A percentile compares a stretch with the other conserved stretches of the same genome.
phyloP scores from a whole-genome alignment of 2,888 invertebrate species.

The Calameuta filiformis region DNA sequence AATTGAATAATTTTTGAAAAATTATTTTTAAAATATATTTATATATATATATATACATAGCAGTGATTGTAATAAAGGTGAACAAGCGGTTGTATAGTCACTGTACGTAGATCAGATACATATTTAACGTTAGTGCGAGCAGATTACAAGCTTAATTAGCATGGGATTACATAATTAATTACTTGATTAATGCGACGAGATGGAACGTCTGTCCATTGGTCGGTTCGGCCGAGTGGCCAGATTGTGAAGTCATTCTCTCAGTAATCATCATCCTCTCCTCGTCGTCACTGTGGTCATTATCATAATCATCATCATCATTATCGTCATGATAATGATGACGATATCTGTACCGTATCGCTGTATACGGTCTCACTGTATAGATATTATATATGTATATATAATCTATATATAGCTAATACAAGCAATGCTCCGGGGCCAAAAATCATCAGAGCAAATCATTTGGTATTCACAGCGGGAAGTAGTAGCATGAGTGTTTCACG shows the following conservation, averaged over 20 bases:
- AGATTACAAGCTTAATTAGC: slow-evolving; percentile 61
- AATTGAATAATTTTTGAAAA: neutral
- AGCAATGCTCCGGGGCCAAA: slow-evolving; percentile 27
- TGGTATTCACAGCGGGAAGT: slow-evolving; percentile 51
- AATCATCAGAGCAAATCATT: slow-evolving; percentile 50
- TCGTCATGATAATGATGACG: slow-evolving; percentile 11
- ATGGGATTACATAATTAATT: slow-evolving; percentile 63
- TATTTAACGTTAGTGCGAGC: slow-evolving; percentile 45
- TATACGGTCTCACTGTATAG: neutral
- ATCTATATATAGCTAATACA: neutral
- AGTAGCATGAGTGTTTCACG: neutral
- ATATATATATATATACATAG: neutral
- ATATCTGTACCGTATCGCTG: neutral
- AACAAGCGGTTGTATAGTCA: neutral
- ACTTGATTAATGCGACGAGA: slow-evolving; percentile 59
- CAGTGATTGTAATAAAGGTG: neutral
- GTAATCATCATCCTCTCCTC: neutral
- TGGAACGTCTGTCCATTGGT: slow-evolving; percentile 55
- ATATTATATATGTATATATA: neutral
- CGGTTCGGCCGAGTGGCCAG: slow-evolving; percentile 6
- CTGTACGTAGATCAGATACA: slow-evolving; percentile 28
- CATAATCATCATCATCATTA: slow-evolving; percentile 16
- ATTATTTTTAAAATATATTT: too few relatives aligned
- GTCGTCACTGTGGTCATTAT: slow-evolving; percentile 10
- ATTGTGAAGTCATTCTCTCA: neutral